Percentiles rank a stretch among this genome's conserved stretches.
These are phyloP conservation scores for Calameuta idolon DNA, from an alignment of 2,888 invertebrate species.

Conservation along the genomic window DNA sequence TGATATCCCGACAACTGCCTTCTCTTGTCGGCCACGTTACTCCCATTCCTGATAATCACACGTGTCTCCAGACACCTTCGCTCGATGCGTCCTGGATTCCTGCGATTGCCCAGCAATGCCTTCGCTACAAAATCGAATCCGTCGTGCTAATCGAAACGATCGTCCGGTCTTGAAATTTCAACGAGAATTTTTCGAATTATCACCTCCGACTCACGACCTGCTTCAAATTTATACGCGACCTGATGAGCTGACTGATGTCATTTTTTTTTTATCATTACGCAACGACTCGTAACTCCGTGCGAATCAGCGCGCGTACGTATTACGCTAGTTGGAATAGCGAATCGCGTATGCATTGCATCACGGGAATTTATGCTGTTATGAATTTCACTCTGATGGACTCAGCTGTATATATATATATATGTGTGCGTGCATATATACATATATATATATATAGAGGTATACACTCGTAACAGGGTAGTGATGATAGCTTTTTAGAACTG, in stretches of 20 bases:
- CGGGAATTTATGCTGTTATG: background rate
- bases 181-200: too few relatives aligned
- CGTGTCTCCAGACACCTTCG: background rate
- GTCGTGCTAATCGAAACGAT: too few relatives aligned
- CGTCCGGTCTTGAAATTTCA: too few relatives aligned
- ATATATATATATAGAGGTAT: background rate
- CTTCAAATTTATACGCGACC: too few relatives aligned
- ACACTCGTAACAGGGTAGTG: background rate
- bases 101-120: too few relatives aligned
- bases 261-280: background rate
- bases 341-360: background rate
- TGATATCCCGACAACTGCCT: background rate
- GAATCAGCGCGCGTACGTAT: background rate
- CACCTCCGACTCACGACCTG: too few relatives aligned
- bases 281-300: background rate
- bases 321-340: background rate
- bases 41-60: background rate
- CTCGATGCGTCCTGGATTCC: background rate
- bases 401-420: background rate
- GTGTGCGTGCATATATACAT: too few relatives aligned
- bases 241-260: accelerated
- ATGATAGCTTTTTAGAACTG: background rate
- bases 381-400: background rate
- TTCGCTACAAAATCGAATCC: background rate
- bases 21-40: background rate